These are phyloP conservation scores for Nyctereutes procyonoides DNA, from an alignment of 2,113 vertebrate genomes.

Conservation along the genomic window DNA sequence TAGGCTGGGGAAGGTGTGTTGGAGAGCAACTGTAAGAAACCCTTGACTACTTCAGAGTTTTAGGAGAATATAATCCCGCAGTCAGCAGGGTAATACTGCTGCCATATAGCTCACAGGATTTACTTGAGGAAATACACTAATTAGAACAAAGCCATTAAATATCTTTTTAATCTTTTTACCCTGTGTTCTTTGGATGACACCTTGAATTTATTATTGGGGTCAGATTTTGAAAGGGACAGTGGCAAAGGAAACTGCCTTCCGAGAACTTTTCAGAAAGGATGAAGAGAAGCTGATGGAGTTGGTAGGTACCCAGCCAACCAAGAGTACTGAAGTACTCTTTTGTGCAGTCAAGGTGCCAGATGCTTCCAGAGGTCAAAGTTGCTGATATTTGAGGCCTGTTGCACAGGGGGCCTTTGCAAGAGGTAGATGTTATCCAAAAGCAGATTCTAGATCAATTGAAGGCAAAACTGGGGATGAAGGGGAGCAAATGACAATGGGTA, in stretches of 20 bases:
- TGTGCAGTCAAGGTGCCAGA: neutral
- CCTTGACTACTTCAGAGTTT: neutral
- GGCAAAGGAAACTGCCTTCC: neutral
- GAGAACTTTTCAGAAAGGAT: neutral
- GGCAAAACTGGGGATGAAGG: neutral
- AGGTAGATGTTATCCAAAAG: neutral
- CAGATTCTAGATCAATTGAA: neutral
- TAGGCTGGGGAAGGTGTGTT: neutral
- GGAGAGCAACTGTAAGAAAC: neutral
- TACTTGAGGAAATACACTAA: neutral
- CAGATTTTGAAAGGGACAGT: conserved; percentile 25
- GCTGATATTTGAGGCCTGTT: neutral
- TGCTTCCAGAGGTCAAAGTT: neutral
- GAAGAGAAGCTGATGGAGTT: conserved; percentile 13
- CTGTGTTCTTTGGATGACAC: conserved; percentile 16
- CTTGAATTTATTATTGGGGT: conserved; percentile 28
- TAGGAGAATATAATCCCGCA: neutral
- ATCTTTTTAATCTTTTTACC: neutral
- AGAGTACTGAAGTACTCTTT: neutral
- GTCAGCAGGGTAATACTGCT: neutral
- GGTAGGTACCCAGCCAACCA: neutral
- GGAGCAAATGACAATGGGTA: neutral
- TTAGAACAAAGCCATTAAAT: conserved; percentile 12
- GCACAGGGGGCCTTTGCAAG: neutral
- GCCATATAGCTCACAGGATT: neutral